Base-by-base conservation (phyloP, 1,140 invertebrate genomes). In the Paraescarpia echinospica region DNA sequence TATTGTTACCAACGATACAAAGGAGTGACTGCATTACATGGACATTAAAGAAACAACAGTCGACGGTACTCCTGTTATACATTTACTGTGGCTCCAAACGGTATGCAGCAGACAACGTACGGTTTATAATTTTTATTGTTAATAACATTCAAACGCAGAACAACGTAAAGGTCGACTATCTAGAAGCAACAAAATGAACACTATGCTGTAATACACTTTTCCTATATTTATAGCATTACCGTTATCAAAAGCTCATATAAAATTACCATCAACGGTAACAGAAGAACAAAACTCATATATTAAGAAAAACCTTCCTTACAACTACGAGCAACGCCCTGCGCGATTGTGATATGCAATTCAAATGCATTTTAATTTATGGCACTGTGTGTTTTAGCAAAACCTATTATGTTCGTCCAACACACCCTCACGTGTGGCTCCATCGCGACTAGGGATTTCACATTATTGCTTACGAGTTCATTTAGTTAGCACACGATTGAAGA, bases 111-210 rank as follows among this genome's bases (percentile, higher is more conserved):
- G 12, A 77, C 59, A 77, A 77, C 14, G 22, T 27, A 77, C 22
- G 59, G 59, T 77, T 77, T 77, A 18, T 77, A 77, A 27, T 77
- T 77, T 77, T 77, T 77, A 77, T 77, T 77, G 59, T 77, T 77
- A 77, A 77, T 77, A 77, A 77, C 59, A 77, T 77, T 77, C 59
- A 77, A 77, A 77, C 59, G 59, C 59, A 77, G 59, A 77, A 77
- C 59, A 77, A 77, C 27, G 59, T 77, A 77, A 77, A 77, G 59
- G 14, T 77, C 59, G 27, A 77, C 59, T 77, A 77, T 31, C 59
- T 77, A 77, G 59, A 77, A 77, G 59, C 59, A 77, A 18, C 59
- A 18, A 77, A 77, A 77, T 27, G 59, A 18, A 77, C 0, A 77
- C 59, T 77, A 77, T 31, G 59, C 59, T 77, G 59, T 77, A 31